These are phyloP conservation scores for Dryocosmus kuriphilus DNA, from an alignment of 2,888 invertebrate species.

Conservation along the genomic window DNA sequence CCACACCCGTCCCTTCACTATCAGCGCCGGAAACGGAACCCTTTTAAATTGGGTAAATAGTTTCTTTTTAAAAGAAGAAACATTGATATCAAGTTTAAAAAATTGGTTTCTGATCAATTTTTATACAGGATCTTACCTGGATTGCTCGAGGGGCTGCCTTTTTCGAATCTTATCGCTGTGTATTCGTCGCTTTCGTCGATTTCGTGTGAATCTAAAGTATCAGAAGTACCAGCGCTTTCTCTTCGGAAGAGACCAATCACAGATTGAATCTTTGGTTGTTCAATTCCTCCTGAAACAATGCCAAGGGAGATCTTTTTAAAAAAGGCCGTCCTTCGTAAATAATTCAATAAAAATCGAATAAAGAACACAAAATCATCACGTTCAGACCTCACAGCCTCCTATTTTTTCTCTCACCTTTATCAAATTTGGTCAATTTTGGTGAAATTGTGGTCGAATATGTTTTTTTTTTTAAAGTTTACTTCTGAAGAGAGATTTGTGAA, in stretches of 20 bases:
- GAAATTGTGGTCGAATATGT: too few relatives aligned
- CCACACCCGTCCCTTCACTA: too few relatives aligned
- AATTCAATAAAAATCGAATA: neutral
- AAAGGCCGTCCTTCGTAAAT: neutral
- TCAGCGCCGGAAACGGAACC: too few relatives aligned
- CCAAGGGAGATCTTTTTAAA: slow-evolving; percentile 19
- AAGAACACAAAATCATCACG: neutral
- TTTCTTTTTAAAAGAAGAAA: too few relatives aligned
- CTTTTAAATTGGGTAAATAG: too few relatives aligned
- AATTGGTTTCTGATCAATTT: neutral
- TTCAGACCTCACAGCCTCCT: neutral
- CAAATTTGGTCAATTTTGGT: too few relatives aligned
- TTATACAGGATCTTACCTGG: slow-evolving; percentile 77
- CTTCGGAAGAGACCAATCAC: slow-evolving; percentile 93
- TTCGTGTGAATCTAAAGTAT: slow-evolving; percentile 81
- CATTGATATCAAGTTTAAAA: too few relatives aligned
- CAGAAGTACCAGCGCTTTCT: slow-evolving; percentile 88
- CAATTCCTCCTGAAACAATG: slow-evolving; percentile 85
- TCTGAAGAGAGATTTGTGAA: too few relatives aligned
- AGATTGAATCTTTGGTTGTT: slow-evolving; percentile 91
- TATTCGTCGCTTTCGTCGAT: slow-evolving; percentile 81
- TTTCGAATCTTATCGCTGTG: slow-evolving; percentile 79
- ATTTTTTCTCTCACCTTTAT: too few relatives aligned
- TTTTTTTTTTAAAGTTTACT: too few relatives aligned
- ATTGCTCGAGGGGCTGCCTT: slow-evolving; percentile 80